Percentiles rank a stretch among this genome's conserved stretches.
These are phyloP conservation scores for Myotis brandtii DNA, from an alignment of 2,113 vertebrate species.

Conservation along the genomic window DNA sequence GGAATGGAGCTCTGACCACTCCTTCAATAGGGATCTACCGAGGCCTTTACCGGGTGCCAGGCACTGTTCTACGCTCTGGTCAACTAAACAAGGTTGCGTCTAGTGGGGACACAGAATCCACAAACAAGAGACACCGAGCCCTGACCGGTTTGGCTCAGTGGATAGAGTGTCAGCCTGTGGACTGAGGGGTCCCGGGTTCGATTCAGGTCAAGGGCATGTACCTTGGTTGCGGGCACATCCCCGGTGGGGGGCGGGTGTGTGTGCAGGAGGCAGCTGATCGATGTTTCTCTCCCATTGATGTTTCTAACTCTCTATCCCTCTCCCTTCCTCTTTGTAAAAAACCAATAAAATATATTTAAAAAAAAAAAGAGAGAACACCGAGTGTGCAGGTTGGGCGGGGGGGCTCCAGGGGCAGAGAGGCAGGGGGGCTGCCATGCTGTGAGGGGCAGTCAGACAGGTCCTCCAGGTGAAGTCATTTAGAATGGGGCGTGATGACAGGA, in stretches of 20 bases:
- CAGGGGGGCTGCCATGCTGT: accelerated
- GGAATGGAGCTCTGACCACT: not conserved
- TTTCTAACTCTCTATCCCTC: no score
- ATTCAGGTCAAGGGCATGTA: no score
- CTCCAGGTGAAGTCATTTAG: not conserved
- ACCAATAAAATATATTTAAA: no score
- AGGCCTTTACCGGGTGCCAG: not conserved
- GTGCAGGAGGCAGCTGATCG: no score
- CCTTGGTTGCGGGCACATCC: no score
- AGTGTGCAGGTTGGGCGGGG: not conserved
- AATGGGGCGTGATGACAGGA: not conserved
- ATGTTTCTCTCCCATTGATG: no score
- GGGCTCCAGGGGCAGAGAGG: not conserved
- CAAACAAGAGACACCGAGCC: not conserved
- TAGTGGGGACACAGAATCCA: not conserved
- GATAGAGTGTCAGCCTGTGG: no score
- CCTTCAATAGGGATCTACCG: no score
- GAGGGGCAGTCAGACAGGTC: not conserved
- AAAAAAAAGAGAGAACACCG: not conserved
- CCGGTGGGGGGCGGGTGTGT: no score
- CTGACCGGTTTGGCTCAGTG: no score
- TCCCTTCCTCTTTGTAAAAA: no score
- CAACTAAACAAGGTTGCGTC: not conserved
- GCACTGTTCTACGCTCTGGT: not conserved
- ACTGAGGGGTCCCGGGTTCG: no score